Base-by-base conservation (phyloP, 2,888 invertebrate genomes). In the Lydus trimaculatus region DNA sequence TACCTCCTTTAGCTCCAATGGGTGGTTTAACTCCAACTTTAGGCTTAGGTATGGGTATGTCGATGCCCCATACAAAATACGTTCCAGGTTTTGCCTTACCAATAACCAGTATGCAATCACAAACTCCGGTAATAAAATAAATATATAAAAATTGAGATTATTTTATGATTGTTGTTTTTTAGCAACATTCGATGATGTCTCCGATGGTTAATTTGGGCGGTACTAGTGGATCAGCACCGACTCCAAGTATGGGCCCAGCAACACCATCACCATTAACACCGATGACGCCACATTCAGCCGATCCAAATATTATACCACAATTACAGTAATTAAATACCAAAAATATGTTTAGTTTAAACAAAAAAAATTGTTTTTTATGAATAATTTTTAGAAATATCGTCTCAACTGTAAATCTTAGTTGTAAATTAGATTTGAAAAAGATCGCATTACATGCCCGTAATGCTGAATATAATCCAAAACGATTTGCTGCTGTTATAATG, bases 401-500 rank as follows among this genome's bases (percentile, higher is more conserved):
- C 0, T 97, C 98, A 60, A 99, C 99, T 6, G 98, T 99, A 0
- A 99, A 98, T 85, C 87, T 99, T 64, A 95, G 93, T 79, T 98
- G 98, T 84, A 96, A 96, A 86, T 86, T 99, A 75, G 98, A 99
- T 83, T 87, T 99, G 71, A 98, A 99, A 82, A 96, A 95, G 86
- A 99, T 99, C 78, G 98, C 99, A 0, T 87, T 99, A 2, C 98
- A 98, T 84, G 98, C 99, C 0, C 91, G 99, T 84, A 99, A 99
- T 87, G 99, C 99, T 1, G 99, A 99, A 85, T 99, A 99, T 83
- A 99, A 99, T 85, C 99, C 99, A 9, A 99, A 99, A 86, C 93
- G 99, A 81, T 99, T 99, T 88, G 98, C 98, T 63, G 99, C 99
- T 48, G 98, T 99, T 4, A 99, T 99, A 66, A 99, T 99, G 99